Base-by-base conservation (phyloP, 2,113 vertebrate genomes). In the Hymenochirus boettgeri region DNA sequence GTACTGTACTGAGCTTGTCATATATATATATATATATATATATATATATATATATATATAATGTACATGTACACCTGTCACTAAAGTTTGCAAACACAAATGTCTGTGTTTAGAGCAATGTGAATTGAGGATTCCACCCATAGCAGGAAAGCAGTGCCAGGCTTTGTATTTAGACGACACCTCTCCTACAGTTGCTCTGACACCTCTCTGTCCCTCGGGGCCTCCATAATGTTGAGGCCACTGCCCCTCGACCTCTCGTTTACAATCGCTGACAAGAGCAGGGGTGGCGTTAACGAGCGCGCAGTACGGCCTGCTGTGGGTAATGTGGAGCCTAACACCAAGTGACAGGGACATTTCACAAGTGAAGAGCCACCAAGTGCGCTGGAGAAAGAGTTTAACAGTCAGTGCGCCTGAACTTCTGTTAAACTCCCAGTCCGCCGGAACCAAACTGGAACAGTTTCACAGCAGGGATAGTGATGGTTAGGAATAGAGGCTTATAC, bases 341-440 rank as follows among this genome's bases (percentile, higher is more conserved):
- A 67, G 64, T 67, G 64, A 67, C 64, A 67, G 64, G 64, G 64
- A 67, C 64, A 67, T 67, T 67, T 67, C 64, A 67, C 64, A 67
- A 67, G 56, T 67, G 64, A 67, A 67, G 64, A 67, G 64, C 64
- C 64, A 67, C 55, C 45, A 22, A 58, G 45, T 58, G 64, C 31
- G 64, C 64, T 67, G 64, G 64, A 67, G 64, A 67, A 59, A 67
- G 46, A 59, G 64, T 67, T 67, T 67, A 67, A 67, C 64, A 67
- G 56, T 59, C 64, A 67, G 55, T 67, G 64, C 64, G 55, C 56
- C 56, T 10, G 55, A 59, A 67, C 64, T 67, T 67, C 64, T 67
- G 55, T 31, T 59, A 59, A 67, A 67, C 64, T 31, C 64, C 22
- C 35, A 1, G 31, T 23, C 17, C 24, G 56, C 64, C 7, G 56